These are phyloP conservation scores for Actinostola sp. DNA, from an alignment of 92 coral and sea anemone genomes.

Conservation along the genomic window DNA sequence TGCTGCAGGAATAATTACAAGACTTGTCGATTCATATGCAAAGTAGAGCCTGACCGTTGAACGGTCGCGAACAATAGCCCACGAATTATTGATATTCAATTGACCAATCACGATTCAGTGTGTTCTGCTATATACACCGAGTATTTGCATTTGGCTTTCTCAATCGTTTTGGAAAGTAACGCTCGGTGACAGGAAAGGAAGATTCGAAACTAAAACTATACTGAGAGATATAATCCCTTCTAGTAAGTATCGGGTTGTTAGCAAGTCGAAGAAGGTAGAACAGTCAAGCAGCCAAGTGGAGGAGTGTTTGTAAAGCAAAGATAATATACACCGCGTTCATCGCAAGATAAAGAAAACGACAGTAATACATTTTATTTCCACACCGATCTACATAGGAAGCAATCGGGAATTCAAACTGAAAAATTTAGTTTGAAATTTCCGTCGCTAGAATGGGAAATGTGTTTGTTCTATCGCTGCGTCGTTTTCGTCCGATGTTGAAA, in stretches of 20 bases:
- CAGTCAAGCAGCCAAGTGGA: neutral
- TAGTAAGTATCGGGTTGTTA: too few species aligned
- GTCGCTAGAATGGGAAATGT: slow-evolving; percentile 66
- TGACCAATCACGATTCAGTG: slow-evolving; percentile 21
- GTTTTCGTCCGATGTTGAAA: slow-evolving; percentile 78
- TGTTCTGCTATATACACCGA: neutral
- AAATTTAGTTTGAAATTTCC: neutral
- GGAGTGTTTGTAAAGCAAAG: neutral
- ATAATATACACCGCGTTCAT: neutral
- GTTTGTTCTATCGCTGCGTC: slow-evolving; percentile 68
- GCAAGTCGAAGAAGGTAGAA: neutral
- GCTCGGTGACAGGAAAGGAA: slow-evolving; percentile 26
- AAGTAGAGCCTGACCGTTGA: slow-evolving; percentile 19
- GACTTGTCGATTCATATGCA: slow-evolving; percentile 7
- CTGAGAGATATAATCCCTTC: too few species aligned
- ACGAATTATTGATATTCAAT: slow-evolving; percentile 8
- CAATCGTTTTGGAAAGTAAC: slow-evolving; percentile 28
- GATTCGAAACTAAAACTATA: slow-evolving; percentile 19
- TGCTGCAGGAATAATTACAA: neutral
- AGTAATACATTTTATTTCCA: neutral
- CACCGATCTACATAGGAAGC: too few species aligned
- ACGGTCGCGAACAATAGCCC: slow-evolving; percentile 12
- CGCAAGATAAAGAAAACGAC: slow-evolving; percentile 3
- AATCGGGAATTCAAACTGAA: neutral
- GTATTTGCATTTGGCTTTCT: slow-evolving; percentile 35